phyloP scores from a whole-genome alignment of 2,888 invertebrate genomes.

The Drosophila imparisetae region DNA sequence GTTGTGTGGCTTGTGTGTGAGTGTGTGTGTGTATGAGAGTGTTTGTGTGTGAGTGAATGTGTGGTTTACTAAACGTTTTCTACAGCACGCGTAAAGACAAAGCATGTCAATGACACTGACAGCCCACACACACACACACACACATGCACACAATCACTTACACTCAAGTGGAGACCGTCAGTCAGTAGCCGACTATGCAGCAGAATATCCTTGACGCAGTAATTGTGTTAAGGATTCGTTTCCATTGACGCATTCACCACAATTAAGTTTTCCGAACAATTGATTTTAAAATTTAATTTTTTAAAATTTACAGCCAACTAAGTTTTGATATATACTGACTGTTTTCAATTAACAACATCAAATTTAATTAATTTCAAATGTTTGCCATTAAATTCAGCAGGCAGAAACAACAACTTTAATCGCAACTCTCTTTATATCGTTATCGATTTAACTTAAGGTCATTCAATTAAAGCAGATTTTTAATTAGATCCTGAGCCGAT shows the following conservation, averaged over 20 bases:
- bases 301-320: neutral
- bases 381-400: neutral
- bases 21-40: slow-evolving; percentile 4
- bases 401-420: neutral
- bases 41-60: slow-evolving; percentile 27
- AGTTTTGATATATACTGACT: neutral
- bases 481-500: slow-evolving; percentile 37
- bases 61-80: slow-evolving; percentile 63
- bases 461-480: slow-evolving; percentile 25
- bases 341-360: neutral
- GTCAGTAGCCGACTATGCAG: slow-evolving; percentile 7
- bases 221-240: slow-evolving; percentile 55
- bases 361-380: neutral
- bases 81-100: slow-evolving; percentile 60
- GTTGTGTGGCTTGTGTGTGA: neutral
- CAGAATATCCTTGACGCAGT: slow-evolving; percentile 41
- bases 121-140: slow-evolving; percentile 12
- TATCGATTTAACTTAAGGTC: slow-evolving; percentile 23
- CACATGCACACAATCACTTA: slow-evolving; percentile 7
- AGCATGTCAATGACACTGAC: slow-evolving; percentile 58
- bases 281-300: slow-evolving; percentile 15
- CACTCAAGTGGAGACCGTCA: slow-evolving; percentile 20
- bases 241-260: slow-evolving; percentile 38
- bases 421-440: neutral
- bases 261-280: neutral